These are phyloP conservation scores for Yponomeuta evonymella DNA, from an alignment of 2,888 invertebrate genomes.

Conservation along the genomic window DNA sequence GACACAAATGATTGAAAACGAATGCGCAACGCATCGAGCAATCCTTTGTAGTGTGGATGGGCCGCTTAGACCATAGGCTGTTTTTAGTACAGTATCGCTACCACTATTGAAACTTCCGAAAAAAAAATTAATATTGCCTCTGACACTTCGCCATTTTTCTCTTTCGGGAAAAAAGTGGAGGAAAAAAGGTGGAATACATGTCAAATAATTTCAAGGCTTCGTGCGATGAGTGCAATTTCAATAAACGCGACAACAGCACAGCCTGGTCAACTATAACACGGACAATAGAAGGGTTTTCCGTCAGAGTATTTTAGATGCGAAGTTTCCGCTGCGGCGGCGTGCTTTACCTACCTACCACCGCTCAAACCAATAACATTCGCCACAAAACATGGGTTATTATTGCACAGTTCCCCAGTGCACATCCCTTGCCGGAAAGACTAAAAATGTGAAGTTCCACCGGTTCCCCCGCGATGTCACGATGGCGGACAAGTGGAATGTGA, in stretches of 20 bases:
- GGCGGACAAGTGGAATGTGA: conserved; percentile 65
- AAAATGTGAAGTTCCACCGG: conserved; percentile 71
- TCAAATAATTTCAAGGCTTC: conserved; percentile 62
- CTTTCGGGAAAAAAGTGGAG: conserved; percentile 44
- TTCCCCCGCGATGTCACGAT: conserved; percentile 60
- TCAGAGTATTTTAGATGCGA: conserved; percentile 10
- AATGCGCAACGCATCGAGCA: too few relatives aligned
- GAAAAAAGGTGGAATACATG: conserved; percentile 65
- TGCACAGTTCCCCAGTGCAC: conserved; percentile 73
- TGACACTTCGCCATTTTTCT: conserved; percentile 28
- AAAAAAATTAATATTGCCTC: background rate
- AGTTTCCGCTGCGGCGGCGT: conserved; percentile 6
- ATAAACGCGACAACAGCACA: conserved; percentile 59
- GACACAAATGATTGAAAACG: too few relatives aligned
- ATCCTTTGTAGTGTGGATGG: too few relatives aligned
- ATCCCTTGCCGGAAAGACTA: conserved; percentile 72
- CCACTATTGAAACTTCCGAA: background rate
- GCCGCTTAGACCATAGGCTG: background rate
- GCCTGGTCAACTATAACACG: conserved; percentile 45
- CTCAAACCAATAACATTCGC: conserved; percentile 6
- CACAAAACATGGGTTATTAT: conserved; percentile 66
- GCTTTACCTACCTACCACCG: background rate
- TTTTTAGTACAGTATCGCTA: background rate
- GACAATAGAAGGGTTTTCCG: conserved; percentile 17
- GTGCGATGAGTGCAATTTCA: conserved; percentile 71